A percentile compares a stretch with the other conserved stretches of the same genome.
These are phyloP conservation scores for Psylliodes chrysocephalus DNA, from an alignment of 2,888 invertebrate species.

Conservation along the genomic window DNA sequence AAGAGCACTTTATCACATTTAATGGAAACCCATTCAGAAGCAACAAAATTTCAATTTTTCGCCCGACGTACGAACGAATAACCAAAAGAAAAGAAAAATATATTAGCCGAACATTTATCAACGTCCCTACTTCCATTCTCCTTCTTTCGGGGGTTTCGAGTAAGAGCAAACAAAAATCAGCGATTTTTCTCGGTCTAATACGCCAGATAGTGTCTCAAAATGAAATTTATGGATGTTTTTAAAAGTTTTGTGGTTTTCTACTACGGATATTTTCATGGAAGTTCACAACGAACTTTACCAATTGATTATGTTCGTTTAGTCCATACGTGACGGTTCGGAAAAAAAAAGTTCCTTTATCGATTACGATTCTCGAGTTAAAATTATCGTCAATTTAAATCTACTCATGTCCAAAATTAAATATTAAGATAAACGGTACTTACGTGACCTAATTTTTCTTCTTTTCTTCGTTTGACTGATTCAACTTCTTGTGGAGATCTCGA, in stretches of 20 bases:
- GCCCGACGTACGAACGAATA: constrained; percentile 10
- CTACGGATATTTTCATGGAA: constrained; percentile 25
- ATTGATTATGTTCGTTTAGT: constrained; percentile 26
- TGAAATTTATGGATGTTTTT: constrained; percentile 41
- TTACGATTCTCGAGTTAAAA: not conserved
- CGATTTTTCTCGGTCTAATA: constrained; percentile 43
- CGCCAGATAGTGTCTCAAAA: constrained; percentile 38
- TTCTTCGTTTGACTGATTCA: constrained; percentile 76
- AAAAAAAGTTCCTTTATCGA: not conserved
- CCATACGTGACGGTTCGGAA: constrained; percentile 12
- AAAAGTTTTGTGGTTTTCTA: constrained; percentile 41
- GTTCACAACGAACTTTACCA: constrained; percentile 20
- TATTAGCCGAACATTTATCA: constrained; percentile 30
- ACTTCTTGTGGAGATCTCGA: constrained; percentile 79
- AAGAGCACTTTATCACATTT: constrained; percentile 4
- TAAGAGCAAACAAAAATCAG: constrained; percentile 40
- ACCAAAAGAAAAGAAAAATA: constrained; percentile 19
- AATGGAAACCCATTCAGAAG: constrained; percentile 8
- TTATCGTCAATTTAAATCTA: no score
- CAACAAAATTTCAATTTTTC: constrained; percentile 14
- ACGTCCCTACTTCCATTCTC: constrained; percentile 21
- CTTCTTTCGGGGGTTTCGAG: constrained; percentile 12
- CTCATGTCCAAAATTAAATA: not conserved
- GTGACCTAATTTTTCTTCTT: constrained; percentile 85
- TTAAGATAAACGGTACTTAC: constrained; percentile 27